Evolutionary conservation across 1,140 invertebrate species (phyloP).

Genomic region (Nasonia giraulti): DNA sequence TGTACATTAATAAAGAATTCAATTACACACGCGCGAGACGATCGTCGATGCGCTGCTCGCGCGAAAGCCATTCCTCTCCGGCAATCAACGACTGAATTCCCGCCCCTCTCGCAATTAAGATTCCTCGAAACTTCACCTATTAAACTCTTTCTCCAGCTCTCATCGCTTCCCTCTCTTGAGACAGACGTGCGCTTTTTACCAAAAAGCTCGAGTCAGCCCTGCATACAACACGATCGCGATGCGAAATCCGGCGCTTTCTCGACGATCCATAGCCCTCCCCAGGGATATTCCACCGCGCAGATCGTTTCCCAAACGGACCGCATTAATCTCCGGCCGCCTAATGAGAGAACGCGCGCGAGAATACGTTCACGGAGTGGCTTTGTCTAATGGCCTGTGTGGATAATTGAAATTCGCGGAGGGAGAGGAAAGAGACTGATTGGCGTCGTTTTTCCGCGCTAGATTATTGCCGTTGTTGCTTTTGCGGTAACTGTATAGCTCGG

Average conservation of each 20-base stretch:
- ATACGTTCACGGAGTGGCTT: not conserved
- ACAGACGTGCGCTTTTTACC: not conserved
- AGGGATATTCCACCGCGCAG: not conserved
- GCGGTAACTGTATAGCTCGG: not conserved
- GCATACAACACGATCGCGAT: not conserved
- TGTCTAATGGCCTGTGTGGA: slow-evolving; percentile 14
- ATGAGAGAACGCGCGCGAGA: slow-evolving; percentile 7
- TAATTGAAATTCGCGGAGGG: slow-evolving; percentile 18
- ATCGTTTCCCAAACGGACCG: not conserved
- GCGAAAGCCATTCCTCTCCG: not conserved
- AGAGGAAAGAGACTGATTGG: not conserved
- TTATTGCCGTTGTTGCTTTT: not conserved
- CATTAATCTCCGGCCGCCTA: slow-evolving; percentile 17
- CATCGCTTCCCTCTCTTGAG: too few relatives aligned
- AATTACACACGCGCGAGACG: not conserved
- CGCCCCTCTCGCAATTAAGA: not conserved
- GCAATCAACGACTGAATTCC: not conserved
- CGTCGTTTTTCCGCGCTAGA: not conserved
- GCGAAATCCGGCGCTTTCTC: not conserved
- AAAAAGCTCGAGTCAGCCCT: not conserved
- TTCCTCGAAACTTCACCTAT: not conserved
- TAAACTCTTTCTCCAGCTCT: not conserved
- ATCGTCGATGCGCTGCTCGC: not conserved
- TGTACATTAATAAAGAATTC: not conserved
- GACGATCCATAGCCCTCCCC: not conserved